Base-by-base conservation (phyloP, 1,140 invertebrate species). In the Cydia fagiglandana region DNA sequence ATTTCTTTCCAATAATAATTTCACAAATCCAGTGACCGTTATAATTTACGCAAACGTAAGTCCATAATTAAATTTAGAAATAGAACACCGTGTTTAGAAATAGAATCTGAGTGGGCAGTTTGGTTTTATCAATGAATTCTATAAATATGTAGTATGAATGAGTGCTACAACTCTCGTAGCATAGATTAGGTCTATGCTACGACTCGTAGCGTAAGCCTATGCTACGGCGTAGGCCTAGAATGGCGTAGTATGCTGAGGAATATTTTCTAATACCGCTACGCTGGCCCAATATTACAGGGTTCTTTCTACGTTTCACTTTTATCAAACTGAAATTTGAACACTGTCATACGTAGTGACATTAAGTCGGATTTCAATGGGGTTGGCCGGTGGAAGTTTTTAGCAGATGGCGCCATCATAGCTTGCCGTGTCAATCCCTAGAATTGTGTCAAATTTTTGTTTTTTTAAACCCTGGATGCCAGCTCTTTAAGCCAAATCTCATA, bases 201-300 rank as follows among this genome's bases (percentile, higher is more conserved):
- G 64, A 34, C 13, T 17, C 56, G 64, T 28, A 28, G 64, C 66
- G 66, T 70, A 70, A n/a, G 66, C 66, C 66, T 70, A 78, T 20
- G 50, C 79, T 83, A 83, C 79, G 79, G 15, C 78, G 80, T 83
- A 83, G 82, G 66, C 76, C 64, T 79, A 77, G 77, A 73, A 61
- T 53, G 6, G n/a, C 64, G 73, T 73, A 61, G 56, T 20, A 61
- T 12, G 20, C 20, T 10, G 17, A 61, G 2, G 6, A 24, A 0
- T 12, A 61, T 9, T 61, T 20, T 61, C 20, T 61, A 61, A 53
- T 15, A n/a, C 50, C 3, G 4, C 2, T 15, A n/a, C n/a, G n/a
- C n/a, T n/a, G n/a, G n/a, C n/a, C n/a, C n/a, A n/a, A n/a, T n/a
- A n/a, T n/a, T n/a, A n/a, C n/a, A n/a, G n/a, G n/a, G n/a, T n/a